Conservation (phyloP, 2,888 invertebrate species). For the Azorinus chamasolen region DNA sequence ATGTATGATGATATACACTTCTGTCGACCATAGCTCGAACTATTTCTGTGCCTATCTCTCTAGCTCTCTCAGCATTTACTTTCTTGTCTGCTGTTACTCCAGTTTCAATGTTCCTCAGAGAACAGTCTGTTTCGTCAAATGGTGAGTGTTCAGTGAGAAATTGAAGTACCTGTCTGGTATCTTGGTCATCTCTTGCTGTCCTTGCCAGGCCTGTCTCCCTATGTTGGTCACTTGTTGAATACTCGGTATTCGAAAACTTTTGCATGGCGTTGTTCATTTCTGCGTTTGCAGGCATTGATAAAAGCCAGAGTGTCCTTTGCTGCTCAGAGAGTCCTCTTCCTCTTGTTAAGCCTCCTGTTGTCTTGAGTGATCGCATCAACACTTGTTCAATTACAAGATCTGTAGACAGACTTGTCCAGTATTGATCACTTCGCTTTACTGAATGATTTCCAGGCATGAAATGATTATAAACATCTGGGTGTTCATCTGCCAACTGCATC, state of each 20-base stretch:
- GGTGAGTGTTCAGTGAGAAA: too few relatives aligned
- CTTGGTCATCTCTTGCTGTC: neutral
- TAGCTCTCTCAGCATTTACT: conserved; percentile 17
- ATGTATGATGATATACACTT: neutral
- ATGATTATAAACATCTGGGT: neutral
- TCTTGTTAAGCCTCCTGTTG: conserved; percentile 56
- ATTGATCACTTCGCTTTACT: conserved; percentile 13
- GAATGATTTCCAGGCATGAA: conserved; percentile 4
- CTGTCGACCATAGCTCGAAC: conserved; percentile 5
- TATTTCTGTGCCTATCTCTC: neutral
- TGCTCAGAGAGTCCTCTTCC: conserved; percentile 29
- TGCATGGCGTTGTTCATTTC: conserved; percentile 41
- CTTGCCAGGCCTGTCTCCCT: neutral
- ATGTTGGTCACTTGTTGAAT: conserved; percentile 21
- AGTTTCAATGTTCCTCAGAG: conserved; percentile 8
- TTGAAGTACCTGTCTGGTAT: neutral
- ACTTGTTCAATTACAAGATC: conserved; percentile 40
- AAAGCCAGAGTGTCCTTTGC: conserved; percentile 36
- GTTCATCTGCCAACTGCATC: neutral
- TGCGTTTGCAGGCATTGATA: conserved; percentile 34
- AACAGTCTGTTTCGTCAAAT: neutral
- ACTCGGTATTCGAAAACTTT: conserved; percentile 1
- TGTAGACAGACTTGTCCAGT: conserved; percentile 34
- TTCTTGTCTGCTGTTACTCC: neutral
- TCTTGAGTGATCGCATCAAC: conserved; percentile 60